phyloP scores from a whole-genome alignment of 2,797 vertebrate species.

The Denticeps clupeoides region DNA sequence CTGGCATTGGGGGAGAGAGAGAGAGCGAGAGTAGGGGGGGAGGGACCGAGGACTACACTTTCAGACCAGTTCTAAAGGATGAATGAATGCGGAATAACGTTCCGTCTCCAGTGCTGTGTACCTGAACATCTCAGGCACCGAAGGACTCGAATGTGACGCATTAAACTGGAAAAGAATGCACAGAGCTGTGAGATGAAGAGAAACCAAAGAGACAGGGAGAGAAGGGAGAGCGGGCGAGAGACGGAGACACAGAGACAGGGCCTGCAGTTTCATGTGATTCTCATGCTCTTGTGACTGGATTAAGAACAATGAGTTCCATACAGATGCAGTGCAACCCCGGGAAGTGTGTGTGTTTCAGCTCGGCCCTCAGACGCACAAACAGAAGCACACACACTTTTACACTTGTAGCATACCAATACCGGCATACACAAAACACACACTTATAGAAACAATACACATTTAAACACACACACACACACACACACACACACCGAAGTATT shows the following conservation, averaged over 20 bases:
- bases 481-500: no score
- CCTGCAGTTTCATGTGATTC: constrained; percentile 27
- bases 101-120: no score
- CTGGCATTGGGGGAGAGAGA: constrained; percentile 30
- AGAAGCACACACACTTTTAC: no score
- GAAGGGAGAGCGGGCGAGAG: neutral
- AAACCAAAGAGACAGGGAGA: neutral
- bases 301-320: constrained; percentile 34
- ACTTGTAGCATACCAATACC: no score
- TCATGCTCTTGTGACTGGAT: constrained; percentile 31
- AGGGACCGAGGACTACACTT: neutral
- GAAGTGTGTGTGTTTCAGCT: constrained; percentile 23
- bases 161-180: no score
- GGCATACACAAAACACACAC: neutral
- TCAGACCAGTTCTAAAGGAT: no score
- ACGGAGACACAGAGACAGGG: neutral
- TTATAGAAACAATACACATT: neutral
- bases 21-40: neutral
- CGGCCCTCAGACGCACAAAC: neutral
- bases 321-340: constrained; percentile 17
- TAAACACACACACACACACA: neutral
- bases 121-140: no score
- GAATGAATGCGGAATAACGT: no score
- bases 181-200: neutral
- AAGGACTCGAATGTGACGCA: neutral